Base-by-base conservation (phyloP, 2,888 invertebrate genomes). In the Myopa testacea region DNA sequence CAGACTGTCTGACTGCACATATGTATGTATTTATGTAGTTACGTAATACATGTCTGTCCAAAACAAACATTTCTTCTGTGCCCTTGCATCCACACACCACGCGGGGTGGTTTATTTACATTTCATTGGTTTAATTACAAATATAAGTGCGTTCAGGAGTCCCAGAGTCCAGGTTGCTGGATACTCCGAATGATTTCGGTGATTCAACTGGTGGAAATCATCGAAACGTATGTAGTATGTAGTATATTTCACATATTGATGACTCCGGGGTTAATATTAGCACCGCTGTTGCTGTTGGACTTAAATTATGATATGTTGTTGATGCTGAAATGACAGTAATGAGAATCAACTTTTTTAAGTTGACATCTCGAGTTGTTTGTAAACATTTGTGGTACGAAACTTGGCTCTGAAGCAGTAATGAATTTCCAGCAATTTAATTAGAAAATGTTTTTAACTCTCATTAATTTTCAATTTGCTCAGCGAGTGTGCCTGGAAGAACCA, bases 281-380 rank as follows among this genome's bases (percentile, higher is more conserved):
- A 45, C 8, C 34, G 62, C 8, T 75, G 60, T 65, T 45, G 14
- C 73, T 73, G 65, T 68, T 70, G 71, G 62, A 74, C 55, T 73
- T 72, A 72, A 68, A 73, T 68, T 38, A 50, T 60, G 62, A 26
- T 40, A 34, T 38, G 67, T 60, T 68, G 63, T 38, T 70, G 62
- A 73, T 67, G 74, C 14, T 63, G 62, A 45, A 26, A 26, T 26
- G 26, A 62, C 34, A 62, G 79, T 80, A 82, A 82, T 87, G 86
- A 83, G 87, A 86, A 87, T 87, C n/a, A 83, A 87, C 85, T 84
- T 87, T 87, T 88, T 86, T 84, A 87, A 88, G 88, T 88, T 87
- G 87, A 87, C 85, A 88, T 87, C 85, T 88, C 85, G 86, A 88
- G 88, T 86, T 85, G 84, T 86, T 85, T 85, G 88, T 88, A 88